phyloP scores from a whole-genome alignment of 2,797 vertebrate species.

The Lepus oiostolus region DNA sequence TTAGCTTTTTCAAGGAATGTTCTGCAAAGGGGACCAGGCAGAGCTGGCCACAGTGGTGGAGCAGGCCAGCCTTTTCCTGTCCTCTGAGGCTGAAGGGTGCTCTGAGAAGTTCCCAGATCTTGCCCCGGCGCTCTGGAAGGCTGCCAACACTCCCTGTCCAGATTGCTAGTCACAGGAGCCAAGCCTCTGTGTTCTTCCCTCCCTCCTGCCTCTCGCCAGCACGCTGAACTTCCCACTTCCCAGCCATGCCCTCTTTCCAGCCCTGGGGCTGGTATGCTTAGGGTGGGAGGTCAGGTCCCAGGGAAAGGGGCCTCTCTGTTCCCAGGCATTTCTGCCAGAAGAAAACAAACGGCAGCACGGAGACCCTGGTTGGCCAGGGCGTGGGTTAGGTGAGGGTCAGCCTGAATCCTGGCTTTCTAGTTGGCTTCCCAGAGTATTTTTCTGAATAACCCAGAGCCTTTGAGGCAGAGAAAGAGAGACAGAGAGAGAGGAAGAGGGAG shows the following conservation, averaged over 20 bases:
- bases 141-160: not conserved
- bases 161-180: conserved; percentile 36
- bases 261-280: conserved; percentile 87
- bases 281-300: conserved; percentile 86
- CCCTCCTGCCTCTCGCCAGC: conserved; percentile 31
- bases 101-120: not conserved
- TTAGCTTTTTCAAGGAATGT: not conserved
- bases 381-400: conserved; percentile 61
- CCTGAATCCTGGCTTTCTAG: conserved; percentile 24
- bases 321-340: conserved; percentile 87
- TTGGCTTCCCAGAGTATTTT: conserved; percentile 61
- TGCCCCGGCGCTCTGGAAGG: not conserved
- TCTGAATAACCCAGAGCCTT: conserved; percentile 14
- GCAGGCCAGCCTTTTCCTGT: not conserved
- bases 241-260: conserved; percentile 84
- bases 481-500: no score
- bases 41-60: not conserved
- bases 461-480: not conserved
- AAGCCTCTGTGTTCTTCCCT: not conserved
- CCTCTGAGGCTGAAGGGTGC: not conserved
- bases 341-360: conserved; percentile 66
- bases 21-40: not conserved
- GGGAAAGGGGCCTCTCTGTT: conserved; percentile 86
- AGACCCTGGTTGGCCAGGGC: conserved; percentile 68
- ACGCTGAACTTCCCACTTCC: conserved; percentile 77